phyloP scores from a whole-genome alignment of 2,113 vertebrate genomes.

The Laterallus jamaicensis region DNA sequence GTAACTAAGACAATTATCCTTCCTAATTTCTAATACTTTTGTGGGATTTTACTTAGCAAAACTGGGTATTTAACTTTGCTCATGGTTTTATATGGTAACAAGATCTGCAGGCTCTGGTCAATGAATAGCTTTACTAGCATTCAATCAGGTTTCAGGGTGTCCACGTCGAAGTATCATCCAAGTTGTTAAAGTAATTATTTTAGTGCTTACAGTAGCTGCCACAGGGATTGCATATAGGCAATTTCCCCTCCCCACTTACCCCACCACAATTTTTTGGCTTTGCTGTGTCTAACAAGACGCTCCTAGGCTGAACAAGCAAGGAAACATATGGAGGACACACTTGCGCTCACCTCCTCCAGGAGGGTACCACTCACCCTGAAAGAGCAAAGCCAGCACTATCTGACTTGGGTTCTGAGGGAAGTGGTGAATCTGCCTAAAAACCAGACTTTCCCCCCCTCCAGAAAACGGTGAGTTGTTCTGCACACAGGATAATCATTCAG shows the following conservation, averaged over 20 bases:
- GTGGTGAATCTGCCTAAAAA: neutral
- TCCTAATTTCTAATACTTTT: neutral
- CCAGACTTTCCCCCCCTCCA: neutral
- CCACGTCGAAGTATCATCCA: neutral
- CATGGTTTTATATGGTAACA: neutral
- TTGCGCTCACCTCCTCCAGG: fast-evolving
- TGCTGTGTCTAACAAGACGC: neutral
- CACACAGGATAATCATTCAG: neutral
- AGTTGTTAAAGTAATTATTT: neutral
- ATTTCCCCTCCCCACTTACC: too few relatives aligned
- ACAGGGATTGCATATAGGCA: neutral
- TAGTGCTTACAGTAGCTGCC: neutral
- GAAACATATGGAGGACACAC: neutral
- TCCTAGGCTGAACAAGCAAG: neutral
- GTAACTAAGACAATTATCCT: neutral
- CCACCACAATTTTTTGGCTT: neutral
- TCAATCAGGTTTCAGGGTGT: neutral
- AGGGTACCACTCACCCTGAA: neutral
- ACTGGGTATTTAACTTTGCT: neutral
- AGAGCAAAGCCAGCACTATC: neutral
- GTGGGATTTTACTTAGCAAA: neutral
- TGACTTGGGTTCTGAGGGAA: neutral
- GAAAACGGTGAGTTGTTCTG: neutral
- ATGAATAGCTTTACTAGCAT: neutral
- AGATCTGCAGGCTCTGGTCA: neutral